These are phyloP conservation scores for Formica aserva DNA, from an alignment of 2,888 invertebrate genomes.

Conservation along the genomic window DNA sequence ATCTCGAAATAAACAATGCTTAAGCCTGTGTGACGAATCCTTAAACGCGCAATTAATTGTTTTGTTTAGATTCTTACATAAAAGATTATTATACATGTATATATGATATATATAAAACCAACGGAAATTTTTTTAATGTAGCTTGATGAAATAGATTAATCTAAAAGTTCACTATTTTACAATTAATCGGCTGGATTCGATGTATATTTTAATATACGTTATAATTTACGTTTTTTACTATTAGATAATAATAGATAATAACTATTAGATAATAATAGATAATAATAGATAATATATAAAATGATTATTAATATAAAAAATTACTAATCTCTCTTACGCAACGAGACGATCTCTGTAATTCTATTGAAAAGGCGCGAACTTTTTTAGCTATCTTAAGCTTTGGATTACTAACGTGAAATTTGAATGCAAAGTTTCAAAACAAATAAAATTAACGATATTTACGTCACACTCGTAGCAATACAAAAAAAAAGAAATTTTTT, in stretches of 20 bases:
- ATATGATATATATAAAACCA: neutral
- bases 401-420: neutral
- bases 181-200: neutral
- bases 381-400: neutral
- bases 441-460: neutral
- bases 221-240: neutral
- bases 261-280: constrained; percentile 1
- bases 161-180: neutral
- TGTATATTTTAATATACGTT: neutral
- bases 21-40: neutral
- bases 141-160: neutral
- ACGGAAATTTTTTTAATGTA: neutral
- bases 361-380: neutral
- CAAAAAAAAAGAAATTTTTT: neutral
- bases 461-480: neutral
- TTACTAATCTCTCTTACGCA: neutral
- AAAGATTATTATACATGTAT: neutral
- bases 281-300: constrained; percentile 3
- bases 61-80: neutral
- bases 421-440: neutral
- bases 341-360: neutral
- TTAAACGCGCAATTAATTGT: neutral
- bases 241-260: constrained; percentile 11
- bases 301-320: constrained; percentile 1
- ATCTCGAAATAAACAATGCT: constrained; percentile 6